A percentile compares a stretch with the other conserved stretches of the same genome.
Conservation (phyloP, 2,113 vertebrate species). For the Indicator maculatus region DNA sequence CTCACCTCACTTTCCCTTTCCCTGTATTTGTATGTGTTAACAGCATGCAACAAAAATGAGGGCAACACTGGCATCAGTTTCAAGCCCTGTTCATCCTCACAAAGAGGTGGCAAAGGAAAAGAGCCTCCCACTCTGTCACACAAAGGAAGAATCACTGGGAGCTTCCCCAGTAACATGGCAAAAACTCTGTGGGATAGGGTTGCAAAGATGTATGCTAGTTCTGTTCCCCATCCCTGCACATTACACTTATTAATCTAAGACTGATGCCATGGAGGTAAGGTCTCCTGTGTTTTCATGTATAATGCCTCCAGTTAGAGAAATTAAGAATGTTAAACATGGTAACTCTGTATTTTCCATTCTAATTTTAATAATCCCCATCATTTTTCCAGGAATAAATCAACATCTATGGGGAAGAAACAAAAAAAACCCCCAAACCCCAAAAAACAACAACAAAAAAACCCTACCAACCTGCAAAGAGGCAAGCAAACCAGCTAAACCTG, state of each 20-base stretch:
- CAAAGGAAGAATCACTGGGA: background rate
- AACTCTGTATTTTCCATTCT: background rate
- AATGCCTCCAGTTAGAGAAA: background rate
- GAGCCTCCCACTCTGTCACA: background rate
- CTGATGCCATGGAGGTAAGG: background rate
- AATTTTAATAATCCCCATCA: background rate
- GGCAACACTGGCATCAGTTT: conserved; percentile 20
- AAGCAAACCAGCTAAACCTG: background rate
- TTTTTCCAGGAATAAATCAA: background rate
- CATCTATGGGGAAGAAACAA: background rate
- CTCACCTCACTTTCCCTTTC: conserved; percentile 32
- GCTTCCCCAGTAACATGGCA: background rate
- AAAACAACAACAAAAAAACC: background rate
- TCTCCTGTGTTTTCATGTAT: background rate
- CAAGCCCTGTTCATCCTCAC: background rate
- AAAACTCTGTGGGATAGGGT: background rate
- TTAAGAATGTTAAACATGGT: background rate
- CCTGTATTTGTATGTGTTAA: conserved; percentile 26
- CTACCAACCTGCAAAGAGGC: background rate
- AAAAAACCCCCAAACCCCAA: background rate
- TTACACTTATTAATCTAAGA: background rate
- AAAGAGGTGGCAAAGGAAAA: background rate
- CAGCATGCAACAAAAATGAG: conserved; percentile 18
- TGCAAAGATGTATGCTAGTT: background rate
- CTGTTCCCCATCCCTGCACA: background rate